Evolutionary conservation across 2,888 invertebrate genomes (phyloP), one percentile per base, ranked within the genome.

Genomic region (Folsomia candida): DNA sequence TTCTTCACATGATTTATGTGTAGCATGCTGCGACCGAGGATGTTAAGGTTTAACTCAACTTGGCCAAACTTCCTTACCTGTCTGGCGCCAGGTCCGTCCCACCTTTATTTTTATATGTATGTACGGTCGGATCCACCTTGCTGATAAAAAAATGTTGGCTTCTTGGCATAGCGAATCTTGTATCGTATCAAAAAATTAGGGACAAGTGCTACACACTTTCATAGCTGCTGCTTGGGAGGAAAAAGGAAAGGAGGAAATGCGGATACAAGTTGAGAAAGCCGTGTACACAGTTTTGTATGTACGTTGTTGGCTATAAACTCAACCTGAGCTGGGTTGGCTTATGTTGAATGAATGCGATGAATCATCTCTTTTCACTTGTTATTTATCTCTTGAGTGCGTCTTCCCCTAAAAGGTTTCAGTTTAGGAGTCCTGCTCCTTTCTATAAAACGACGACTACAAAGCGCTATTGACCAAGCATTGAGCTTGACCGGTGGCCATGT

Each of bases 151-250:
- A 64, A 37, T 37, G 37, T 37, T 37, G 37, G 37, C 14, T 37
- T 37, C 25, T 2, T 47, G 64, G 51, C 51, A 29, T 11, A 64
- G 37, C 6, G 14, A 37, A 37, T 37, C 37, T 37, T 37, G 37
- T 64, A 24, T 29, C 22, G 51, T n/a, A 47, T 47, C 51, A 20
- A 64, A 64, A 64, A 64, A 64, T 64, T 64, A 51, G 64, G 64
- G n/a, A 18, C 20, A n/a, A 26, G 18, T 62, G 11, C 62, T n/a
- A 20, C 25, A 26, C 60, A 11, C 22, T 59, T n/a, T n/a, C n/a
- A n/a, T n/a, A n/a, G n/a, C n/a, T n/a, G n/a, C n/a, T n/a, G n/a
- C n/a, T n/a, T n/a, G n/a, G n/a, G n/a, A n/a, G n/a, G n/a, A n/a
- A n/a, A n/a, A n/a, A n/a, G n/a, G n/a, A n/a, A n/a, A n/a, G n/a